Evolutionary conservation across 1,140 invertebrate genomes (phyloP).

Genomic region (Trichonephila clavipes): DNA sequence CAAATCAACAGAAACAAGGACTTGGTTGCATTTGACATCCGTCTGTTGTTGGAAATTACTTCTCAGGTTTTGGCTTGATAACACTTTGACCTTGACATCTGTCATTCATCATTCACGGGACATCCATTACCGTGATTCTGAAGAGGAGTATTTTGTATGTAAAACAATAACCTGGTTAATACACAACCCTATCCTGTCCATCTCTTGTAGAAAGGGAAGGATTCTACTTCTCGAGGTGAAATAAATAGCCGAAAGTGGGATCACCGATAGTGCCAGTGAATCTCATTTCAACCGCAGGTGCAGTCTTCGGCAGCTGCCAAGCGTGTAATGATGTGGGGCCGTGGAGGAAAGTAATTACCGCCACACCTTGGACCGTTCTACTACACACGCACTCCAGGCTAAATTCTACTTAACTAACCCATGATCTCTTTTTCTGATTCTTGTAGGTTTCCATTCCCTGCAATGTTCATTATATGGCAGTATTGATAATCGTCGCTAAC

Average conservation of each 20-base stretch:
- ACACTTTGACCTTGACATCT: not conserved
- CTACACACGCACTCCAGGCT: conserved; percentile 3
- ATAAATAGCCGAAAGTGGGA: conserved; percentile 24
- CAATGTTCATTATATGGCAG: not conserved
- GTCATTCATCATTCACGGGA: not conserved
- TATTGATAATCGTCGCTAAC: not conserved
- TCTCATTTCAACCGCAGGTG: conserved; percentile 51
- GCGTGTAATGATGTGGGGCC: conserved; percentile 71
- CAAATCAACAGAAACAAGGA: not conserved
- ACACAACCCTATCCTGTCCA: not conserved
- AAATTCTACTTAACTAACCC: conserved; percentile 11
- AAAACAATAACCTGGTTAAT: conserved; percentile 7
- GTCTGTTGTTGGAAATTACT: not conserved
- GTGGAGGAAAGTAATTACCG: conserved; percentile 68
- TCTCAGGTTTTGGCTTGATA: not conserved
- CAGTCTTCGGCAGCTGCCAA: conserved; percentile 68
- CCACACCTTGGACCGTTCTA: conserved; percentile 57
- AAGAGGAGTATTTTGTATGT: conserved; percentile 7
- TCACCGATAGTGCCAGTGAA: not conserved
- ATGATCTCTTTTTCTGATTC: conserved; percentile 2
- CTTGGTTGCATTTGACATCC: conserved; percentile 9
- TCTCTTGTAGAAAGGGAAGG: not conserved
- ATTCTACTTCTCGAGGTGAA: not conserved
- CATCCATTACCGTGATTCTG: not conserved
- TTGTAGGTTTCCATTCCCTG: not conserved